Conservation (phyloP, 2,888 invertebrate genomes). For the Hypena proboscidalis region DNA sequence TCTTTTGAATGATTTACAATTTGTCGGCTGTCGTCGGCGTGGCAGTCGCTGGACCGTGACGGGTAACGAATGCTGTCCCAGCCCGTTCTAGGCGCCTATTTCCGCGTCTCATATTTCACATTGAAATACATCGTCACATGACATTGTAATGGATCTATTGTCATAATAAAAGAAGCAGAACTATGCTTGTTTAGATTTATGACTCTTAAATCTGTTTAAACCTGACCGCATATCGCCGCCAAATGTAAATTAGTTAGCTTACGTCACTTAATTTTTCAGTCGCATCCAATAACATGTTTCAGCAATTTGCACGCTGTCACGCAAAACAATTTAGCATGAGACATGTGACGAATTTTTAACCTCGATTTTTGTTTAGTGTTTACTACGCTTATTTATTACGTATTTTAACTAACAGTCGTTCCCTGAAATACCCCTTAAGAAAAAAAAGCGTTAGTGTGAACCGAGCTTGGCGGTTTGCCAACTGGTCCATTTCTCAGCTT, state of each 20-base stretch:
- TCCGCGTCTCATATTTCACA: constrained; percentile 73
- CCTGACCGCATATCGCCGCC: constrained; percentile 15
- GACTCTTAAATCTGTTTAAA: constrained; percentile 16
- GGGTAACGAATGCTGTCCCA: constrained; percentile 60
- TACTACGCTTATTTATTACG: constrained; percentile 56
- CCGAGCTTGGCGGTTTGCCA: constrained; percentile 68
- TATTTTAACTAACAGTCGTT: constrained; percentile 53
- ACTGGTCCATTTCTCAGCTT: constrained; percentile 75
- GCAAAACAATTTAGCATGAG: constrained; percentile 69
- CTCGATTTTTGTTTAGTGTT: constrained; percentile 69
- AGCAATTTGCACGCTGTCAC: constrained; percentile 72
- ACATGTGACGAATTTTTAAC: constrained; percentile 70
- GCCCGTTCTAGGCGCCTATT: constrained; percentile 59
- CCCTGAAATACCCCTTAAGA: constrained; percentile 59
- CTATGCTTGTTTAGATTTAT: constrained; percentile 21
- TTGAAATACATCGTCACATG: constrained; percentile 52
- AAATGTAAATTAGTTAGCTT: constrained; percentile 41
- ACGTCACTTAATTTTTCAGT: constrained; percentile 59
- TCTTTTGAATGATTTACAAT: constrained; percentile 65
- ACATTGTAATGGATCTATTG: constrained; percentile 27
- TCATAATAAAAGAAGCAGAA: constrained; percentile 21
- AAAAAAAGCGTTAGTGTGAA: constrained; percentile 57
- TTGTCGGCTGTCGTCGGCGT: constrained; percentile 60
- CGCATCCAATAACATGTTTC: constrained; percentile 58
- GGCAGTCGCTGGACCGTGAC: constrained; percentile 63